A percentile compares a stretch with the other conserved stretches of the same genome.
Conservation (phyloP, 2,797 vertebrate species). For the Halcyon smyrnensis region DNA sequence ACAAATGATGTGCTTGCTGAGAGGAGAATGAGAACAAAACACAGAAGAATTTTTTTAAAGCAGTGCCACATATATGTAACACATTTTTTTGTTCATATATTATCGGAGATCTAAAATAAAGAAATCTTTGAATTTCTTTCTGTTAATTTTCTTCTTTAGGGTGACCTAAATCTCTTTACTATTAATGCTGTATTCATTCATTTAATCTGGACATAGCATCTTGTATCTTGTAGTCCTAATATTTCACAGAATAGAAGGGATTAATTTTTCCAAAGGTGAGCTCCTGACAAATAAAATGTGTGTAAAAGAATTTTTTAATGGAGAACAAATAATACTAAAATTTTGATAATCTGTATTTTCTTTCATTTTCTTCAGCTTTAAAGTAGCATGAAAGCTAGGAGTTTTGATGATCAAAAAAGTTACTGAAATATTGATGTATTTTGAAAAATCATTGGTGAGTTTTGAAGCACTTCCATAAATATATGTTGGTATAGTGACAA, state of each 20-base stretch:
- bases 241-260: neutral
- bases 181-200: neutral
- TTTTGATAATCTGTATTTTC: neutral
- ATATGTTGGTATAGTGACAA: neutral
- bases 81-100: neutral
- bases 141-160: neutral
- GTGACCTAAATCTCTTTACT: neutral
- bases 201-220: neutral
- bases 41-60: neutral
- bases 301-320: neutral
- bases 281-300: neutral
- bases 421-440: neutral
- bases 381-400: neutral
- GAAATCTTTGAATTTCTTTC: neutral
- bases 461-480: conserved; percentile 4
- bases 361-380: neutral
- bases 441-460: neutral
- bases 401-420: neutral
- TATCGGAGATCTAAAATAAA: neutral
- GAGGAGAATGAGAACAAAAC: neutral
- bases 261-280: neutral
- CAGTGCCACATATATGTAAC: neutral
- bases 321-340: neutral
- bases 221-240: neutral
- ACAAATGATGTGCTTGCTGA: neutral